phyloP scores from a whole-genome alignment of 2,888 invertebrate genomes.

The Aromia moschata region DNA sequence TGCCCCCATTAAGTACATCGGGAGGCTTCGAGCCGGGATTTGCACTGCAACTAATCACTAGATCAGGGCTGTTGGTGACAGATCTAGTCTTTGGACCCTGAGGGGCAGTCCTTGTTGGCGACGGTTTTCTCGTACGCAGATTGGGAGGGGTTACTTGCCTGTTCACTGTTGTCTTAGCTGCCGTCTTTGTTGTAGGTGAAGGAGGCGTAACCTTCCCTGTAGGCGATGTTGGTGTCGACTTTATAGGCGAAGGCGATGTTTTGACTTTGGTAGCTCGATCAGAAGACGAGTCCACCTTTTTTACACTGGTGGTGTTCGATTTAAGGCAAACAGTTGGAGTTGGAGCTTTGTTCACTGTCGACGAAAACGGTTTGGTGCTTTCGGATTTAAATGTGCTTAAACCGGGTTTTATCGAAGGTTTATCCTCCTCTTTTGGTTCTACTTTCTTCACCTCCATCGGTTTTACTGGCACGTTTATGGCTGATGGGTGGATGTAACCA shows the following conservation, averaged over 20 bases:
- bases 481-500: slow-evolving; percentile 78
- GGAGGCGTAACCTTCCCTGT: slow-evolving; percentile 43
- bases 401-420: slow-evolving; percentile 37
- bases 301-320: slow-evolving; percentile 29
- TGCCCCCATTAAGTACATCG: slow-evolving; percentile 67
- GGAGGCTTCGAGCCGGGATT: slow-evolving; percentile 68
- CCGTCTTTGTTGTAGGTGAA: slow-evolving; percentile 38
- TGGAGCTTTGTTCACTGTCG: slow-evolving; percentile 46
- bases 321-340: slow-evolving; percentile 45
- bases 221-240: slow-evolving; percentile 32
- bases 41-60: slow-evolving; percentile 74
- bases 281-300: slow-evolving; percentile 40
- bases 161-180: slow-evolving; percentile 37
- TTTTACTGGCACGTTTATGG: slow-evolving; percentile 71
- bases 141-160: slow-evolving; percentile 64
- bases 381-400: slow-evolving; percentile 53
- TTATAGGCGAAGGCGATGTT: slow-evolving; percentile 32
- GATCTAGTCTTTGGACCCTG: slow-evolving; percentile 49
- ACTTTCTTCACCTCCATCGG: slow-evolving; percentile 27
- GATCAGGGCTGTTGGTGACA: slow-evolving; percentile 72
- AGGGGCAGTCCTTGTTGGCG: slow-evolving; percentile 50
- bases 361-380: slow-evolving; percentile 45
- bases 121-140: slow-evolving; percentile 61
- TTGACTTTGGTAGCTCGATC: slow-evolving; percentile 39
- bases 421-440: slow-evolving; percentile 26